phyloP scores from a whole-genome alignment of 2,888 invertebrate species.

The Hanleya hanleyi region DNA sequence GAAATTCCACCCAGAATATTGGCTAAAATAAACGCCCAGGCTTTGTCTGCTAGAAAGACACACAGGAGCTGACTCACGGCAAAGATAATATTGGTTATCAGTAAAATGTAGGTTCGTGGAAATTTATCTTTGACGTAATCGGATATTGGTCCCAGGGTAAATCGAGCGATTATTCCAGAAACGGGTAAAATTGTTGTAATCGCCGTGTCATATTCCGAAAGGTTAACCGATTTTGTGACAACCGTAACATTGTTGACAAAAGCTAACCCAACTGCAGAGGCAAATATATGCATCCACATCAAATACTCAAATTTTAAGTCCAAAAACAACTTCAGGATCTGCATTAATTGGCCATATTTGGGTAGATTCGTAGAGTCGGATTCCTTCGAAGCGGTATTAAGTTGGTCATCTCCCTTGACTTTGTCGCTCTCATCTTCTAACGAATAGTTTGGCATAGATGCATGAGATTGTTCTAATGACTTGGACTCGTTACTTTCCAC shows the following conservation, averaged over 20 bases:
- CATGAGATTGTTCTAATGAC: background rate
- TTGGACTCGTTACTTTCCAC: background rate
- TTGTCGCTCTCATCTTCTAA: background rate
- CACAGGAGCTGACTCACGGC: constrained; percentile 15
- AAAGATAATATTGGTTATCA: constrained; percentile 16
- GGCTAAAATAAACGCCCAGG: constrained; percentile 17
- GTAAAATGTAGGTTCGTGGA: constrained; percentile 26
- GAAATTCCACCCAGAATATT: constrained; percentile 26
- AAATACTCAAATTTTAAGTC: background rate
- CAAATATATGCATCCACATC: constrained; percentile 40
- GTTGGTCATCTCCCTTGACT: background rate
- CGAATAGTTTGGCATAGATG: background rate
- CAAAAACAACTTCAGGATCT: background rate
- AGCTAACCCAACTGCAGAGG: constrained; percentile 41
- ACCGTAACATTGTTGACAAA: constrained; percentile 43
- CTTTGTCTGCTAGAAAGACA: constrained; percentile 25
- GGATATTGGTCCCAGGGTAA: constrained; percentile 34
- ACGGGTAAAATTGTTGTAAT: constrained; percentile 42
- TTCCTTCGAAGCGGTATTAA: background rate
- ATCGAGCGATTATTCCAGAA: constrained; percentile 38
- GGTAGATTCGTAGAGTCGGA: too few species aligned
- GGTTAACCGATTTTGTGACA: constrained; percentile 30
- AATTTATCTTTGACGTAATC: constrained; percentile 29
- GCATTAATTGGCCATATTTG: too few species aligned
- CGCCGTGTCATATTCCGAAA: constrained; percentile 27